Evolutionary conservation across 2,888 invertebrate genomes (phyloP).

Genomic region (Hesperia comma): DNA sequence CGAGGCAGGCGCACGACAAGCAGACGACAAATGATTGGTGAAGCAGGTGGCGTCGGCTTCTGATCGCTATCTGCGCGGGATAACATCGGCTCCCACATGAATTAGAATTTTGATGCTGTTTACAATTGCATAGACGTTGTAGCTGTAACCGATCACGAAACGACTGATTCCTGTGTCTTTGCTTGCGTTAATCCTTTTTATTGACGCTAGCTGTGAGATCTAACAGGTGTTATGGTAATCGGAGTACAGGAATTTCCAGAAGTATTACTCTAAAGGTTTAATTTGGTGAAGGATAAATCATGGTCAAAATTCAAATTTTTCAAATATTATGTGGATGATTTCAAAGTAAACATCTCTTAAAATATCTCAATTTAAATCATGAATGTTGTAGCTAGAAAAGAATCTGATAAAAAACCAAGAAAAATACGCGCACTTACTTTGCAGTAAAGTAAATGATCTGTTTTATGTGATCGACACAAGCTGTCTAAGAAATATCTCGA

Average conservation of each 20-base stretch:
- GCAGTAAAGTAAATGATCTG: slow-evolving; percentile 7
- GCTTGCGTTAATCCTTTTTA: neutral
- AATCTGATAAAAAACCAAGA: neutral
- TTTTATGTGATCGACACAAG: slow-evolving; percentile 17
- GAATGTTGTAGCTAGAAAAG: neutral
- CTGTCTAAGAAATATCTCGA: slow-evolving; percentile 30
- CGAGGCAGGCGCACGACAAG: slow-evolving; percentile 33
- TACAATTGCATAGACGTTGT: slow-evolving; percentile 16
- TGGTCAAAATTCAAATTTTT: neutral
- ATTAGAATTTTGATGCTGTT: slow-evolving; percentile 46
- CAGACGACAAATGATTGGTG: slow-evolving; percentile 42
- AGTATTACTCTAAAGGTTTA: too few relatives aligned
- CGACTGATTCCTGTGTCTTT: neutral
- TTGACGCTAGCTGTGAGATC: neutral
- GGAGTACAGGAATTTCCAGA: too few relatives aligned
- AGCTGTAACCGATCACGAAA: neutral
- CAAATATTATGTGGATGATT: neutral
- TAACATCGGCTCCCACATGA: slow-evolving; percentile 48
- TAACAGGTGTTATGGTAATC: too few relatives aligned
- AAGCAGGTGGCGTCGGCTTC: slow-evolving; percentile 33
- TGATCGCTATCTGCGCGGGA: slow-evolving; percentile 44
- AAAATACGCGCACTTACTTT: neutral
- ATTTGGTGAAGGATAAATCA: too few relatives aligned
- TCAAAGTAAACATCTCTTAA: neutral
- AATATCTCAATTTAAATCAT: neutral